These are phyloP conservation scores for Erpobdella octoculata DNA, from an alignment of 2,888 invertebrate genomes.

Conservation along the genomic window DNA sequence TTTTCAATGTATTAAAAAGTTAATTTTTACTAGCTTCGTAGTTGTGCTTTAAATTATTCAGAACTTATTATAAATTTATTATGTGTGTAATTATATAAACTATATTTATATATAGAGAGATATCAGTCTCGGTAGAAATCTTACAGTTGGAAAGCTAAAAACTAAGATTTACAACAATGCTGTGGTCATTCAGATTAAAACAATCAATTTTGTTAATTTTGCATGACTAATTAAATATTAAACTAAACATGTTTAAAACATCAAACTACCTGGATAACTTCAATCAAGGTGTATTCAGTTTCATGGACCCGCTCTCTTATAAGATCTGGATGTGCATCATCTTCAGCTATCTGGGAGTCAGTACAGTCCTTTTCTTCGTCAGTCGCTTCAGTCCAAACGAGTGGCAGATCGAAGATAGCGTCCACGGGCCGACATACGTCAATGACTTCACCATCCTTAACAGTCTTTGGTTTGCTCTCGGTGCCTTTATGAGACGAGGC, in stretches of 20 bases:
- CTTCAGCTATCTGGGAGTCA: constrained; percentile 87
- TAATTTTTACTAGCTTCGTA: too few relatives aligned
- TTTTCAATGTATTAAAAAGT: too few relatives aligned
- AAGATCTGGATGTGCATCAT: constrained; percentile 86
- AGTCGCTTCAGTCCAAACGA: constrained; percentile 89
- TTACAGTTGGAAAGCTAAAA: too few relatives aligned
- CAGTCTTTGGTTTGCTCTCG: constrained; percentile 89
- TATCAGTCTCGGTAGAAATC: too few relatives aligned
- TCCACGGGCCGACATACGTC: constrained; percentile 39
- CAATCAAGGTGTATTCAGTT: constrained; percentile 88
- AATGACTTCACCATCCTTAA: constrained; percentile 68
- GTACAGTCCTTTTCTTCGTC: constrained; percentile 93
- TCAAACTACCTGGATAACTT: constrained; percentile 73
- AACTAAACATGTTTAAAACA: not conserved
- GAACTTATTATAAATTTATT: too few relatives aligned
- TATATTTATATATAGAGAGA: too few relatives aligned
- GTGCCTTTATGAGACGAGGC: constrained; percentile 94
- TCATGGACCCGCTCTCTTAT: constrained; percentile 88
- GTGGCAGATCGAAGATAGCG: constrained; percentile 63
- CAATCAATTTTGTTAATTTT: not conserved
- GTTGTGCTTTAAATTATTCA: too few relatives aligned
- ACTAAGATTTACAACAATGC: too few relatives aligned
- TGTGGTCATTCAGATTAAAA: too few relatives aligned
- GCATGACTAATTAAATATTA: not conserved
- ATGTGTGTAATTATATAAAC: too few relatives aligned